Base-by-base conservation (phyloP, 2,888 invertebrate genomes). In the Conistra vaccinii region DNA sequence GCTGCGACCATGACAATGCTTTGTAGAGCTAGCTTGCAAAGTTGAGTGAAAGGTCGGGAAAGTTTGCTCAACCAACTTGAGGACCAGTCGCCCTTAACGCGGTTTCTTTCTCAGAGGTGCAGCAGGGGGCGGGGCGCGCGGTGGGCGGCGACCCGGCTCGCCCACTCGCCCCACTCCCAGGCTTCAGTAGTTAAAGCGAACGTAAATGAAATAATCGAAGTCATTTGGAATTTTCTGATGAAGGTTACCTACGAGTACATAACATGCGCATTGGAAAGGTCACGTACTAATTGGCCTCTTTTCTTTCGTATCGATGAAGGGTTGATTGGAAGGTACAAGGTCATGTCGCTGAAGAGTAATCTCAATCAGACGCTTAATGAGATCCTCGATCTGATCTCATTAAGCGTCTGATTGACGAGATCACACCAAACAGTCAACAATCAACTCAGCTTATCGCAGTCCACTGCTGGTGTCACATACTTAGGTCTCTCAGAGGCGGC, bases 141-240 rank as follows among this genome's bases (percentile, higher is more conserved):
- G 75, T 80, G 73, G 84, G 85, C 84, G 84, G 80, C 45, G 23
- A 26, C 51, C 5, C 10, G 78, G 42, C 73, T 81, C 86, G 88
- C 86, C 86, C 74, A 69, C 71, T 53, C 7, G 58, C 51, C 69
- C n/a, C 66, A 42, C 62, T 42, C 67, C 69, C 26, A n/a, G n/a
- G n/a, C n/a, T n/a, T n/a, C n/a, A 23, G 35, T 23, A 39, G 12
- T 53, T 66, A 14, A 39, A 61, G 61, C 26, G 35, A 51, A 53
- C 17, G 17, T 6, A 14, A 26, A 35, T 12, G 9, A 74, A 29
- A 35, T 55, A 48, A 48, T 29, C 12, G 0, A 39, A n/a, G 51
- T 14, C 32, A 32, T 17, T 42, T 45, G 23, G 6, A n/a, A 42
- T 42, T n/a, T 69, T 45, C 9, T n/a, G 29, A 45, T 26, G 42